A percentile compares a stretch with the other conserved stretches of the same genome.
Conservation (phyloP, 2,113 vertebrate genomes). For the Acrocephalus kingi region DNA sequence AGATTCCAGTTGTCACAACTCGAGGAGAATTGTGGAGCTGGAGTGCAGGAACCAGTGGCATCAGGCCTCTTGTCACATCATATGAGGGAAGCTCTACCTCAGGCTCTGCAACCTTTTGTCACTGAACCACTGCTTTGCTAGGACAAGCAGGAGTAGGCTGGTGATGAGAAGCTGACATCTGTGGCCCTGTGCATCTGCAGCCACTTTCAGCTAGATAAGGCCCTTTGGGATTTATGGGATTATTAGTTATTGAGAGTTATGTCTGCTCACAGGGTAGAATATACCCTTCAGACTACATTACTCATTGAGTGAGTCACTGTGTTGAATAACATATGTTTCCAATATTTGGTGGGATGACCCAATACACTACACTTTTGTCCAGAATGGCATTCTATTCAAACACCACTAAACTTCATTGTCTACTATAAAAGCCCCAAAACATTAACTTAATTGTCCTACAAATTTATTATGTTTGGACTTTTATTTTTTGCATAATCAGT, state of each 20-base stretch:
- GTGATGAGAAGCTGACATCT: background rate
- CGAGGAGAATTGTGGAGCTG: background rate
- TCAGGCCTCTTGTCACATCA: background rate
- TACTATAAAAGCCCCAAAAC: background rate
- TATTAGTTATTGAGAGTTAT: constrained; percentile 28
- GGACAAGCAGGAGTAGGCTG: background rate
- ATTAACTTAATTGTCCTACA: background rate
- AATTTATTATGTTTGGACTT: background rate
- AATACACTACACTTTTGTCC: background rate
- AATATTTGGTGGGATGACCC: constrained; percentile 33
- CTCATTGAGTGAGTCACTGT: constrained; percentile 34
- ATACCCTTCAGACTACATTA: constrained; percentile 17
- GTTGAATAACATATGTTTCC: constrained; percentile 28
- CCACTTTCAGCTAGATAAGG: background rate
- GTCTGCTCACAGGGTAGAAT: background rate
- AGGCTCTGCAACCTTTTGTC: background rate
- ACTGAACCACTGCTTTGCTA: background rate
- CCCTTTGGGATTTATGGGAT: background rate
- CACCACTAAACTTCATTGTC: background rate
- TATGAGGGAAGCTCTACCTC: accelerated
- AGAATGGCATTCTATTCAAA: background rate
- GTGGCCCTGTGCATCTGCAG: background rate
- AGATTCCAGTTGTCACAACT: background rate
- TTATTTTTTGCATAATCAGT: background rate
- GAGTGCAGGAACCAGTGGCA: background rate